Evolutionary conservation across 2,113 vertebrate genomes (phyloP), one percentile per base, ranked within the genome.

Genomic region (Pelusios castaneus): DNA sequence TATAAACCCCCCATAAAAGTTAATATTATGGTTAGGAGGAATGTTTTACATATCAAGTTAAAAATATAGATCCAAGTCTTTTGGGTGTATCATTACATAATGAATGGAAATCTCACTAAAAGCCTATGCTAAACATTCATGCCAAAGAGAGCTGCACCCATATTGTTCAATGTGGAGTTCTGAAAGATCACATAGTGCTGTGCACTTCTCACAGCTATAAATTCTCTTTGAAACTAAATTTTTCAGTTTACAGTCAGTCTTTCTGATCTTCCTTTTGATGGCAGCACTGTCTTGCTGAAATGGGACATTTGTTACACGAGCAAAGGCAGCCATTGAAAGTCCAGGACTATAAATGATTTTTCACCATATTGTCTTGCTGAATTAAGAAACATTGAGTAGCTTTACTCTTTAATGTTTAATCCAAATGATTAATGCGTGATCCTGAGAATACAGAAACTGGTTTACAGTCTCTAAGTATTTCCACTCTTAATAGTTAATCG

Each of bases 251-350:
- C 56, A 6, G 38, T 54, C 82, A 84, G 77, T 45, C 80, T 91
- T 87, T 95, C 88, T 89, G 56, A 41, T 84, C 56, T 92, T 96
- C 96, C 96, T 97, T 93, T 29, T 97, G 97, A 96, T 97, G 97
- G 97, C 96, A 97, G 95, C 93, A 95, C 82, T 91, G 92, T 63
- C 93, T 84, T 95, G 82, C 86, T 94, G 58, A 97, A 95, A 60
- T 55, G 49, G 21, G 43, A 81, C 89, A 90, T 88, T 84, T 90
- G 67, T 87, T 43, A 83, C 60, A 77, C 29, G 89, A 85, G 45
- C 2, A 47, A n/a, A 60, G 89, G 55, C 12, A 95, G 54, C 56
- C 95, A 76, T 80, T 38, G 75, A 67, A 82, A 86, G 88, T 82
- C 38, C 92, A 49, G 9, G 31, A 89, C 9, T 80, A 82, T 70